A percentile compares a stretch with the other conserved stretches of the same genome.
Evolutionary conservation across 2,113 vertebrate species (phyloP).

Genomic region (Clarias magur): DNA sequence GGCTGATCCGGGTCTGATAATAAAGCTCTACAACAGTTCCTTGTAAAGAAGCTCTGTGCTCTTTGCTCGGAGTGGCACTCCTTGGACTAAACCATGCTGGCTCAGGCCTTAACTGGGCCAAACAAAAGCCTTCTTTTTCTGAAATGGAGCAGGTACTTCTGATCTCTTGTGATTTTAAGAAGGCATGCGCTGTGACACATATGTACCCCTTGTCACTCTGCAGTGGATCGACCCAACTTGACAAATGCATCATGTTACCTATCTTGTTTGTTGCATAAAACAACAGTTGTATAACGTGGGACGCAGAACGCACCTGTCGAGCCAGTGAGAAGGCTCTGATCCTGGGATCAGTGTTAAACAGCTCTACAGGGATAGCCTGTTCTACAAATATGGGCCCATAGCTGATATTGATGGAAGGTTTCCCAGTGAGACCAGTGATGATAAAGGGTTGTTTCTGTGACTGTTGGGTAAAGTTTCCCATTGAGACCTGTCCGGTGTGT

Average conservation of each 20-base stretch:
- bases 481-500: constrained; percentile 75
- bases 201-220: constrained; percentile 35
- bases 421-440: constrained; percentile 74
- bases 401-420: constrained; percentile 78
- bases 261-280: constrained; percentile 79
- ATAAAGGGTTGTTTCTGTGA: constrained; percentile 81
- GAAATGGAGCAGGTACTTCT: constrained; percentile 77
- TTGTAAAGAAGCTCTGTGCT: constrained; percentile 66
- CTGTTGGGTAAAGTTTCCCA: constrained; percentile 81
- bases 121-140: constrained; percentile 79
- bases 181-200: constrained; percentile 85
- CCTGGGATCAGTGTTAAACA: constrained; percentile 76
- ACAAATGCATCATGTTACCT: constrained; percentile 51
- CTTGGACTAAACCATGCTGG: constrained; percentile 80
- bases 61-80: constrained; percentile 71
- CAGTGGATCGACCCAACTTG: constrained; percentile 32
- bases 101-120: constrained; percentile 81
- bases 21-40: constrained; percentile 86
- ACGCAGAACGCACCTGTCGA: constrained; percentile 75
- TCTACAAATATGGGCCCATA: constrained; percentile 81
- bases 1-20: constrained; percentile 75
- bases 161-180: constrained; percentile 82
- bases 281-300: constrained; percentile 80
- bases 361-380: constrained; percentile 75
- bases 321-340: constrained; percentile 78